These are phyloP conservation scores for Lasioglossum pauxillum DNA, from an alignment of 2,888 invertebrate genomes.

Conservation along the genomic window DNA sequence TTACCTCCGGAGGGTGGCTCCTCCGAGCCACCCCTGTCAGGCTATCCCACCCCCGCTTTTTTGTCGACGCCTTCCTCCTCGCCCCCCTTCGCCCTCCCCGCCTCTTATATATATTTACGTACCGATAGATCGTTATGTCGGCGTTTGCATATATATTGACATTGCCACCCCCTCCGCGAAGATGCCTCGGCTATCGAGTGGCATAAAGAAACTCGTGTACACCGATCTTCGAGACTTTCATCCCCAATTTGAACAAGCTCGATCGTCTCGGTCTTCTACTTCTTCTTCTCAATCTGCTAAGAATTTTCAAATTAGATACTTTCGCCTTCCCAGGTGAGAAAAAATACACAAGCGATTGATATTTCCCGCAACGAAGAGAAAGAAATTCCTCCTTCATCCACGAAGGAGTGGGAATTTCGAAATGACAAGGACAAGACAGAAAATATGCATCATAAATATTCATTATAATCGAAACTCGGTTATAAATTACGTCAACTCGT, in stretches of 20 bases:
- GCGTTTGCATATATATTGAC: slow-evolving; percentile 84
- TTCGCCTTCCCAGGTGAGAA: not conserved
- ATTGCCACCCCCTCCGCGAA: slow-evolving; percentile 75
- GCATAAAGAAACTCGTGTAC: slow-evolving; percentile 47
- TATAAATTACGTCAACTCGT: too few relatives aligned
- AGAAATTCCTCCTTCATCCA: too few relatives aligned
- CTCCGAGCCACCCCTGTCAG: slow-evolving; percentile 22
- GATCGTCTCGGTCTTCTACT: not conserved
- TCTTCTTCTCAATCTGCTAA: not conserved
- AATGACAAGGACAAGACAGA: too few relatives aligned
- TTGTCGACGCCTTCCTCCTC: slow-evolving; percentile 65
- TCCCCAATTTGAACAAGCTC: not conserved
- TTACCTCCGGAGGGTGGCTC: slow-evolving; percentile 26
- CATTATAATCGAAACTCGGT: too few relatives aligned
- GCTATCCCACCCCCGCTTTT: slow-evolving; percentile 47
- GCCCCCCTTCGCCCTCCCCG: slow-evolving; percentile 39
- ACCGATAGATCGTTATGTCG: slow-evolving; percentile 84
- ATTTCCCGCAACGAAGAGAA: not conserved
- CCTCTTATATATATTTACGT: slow-evolving; percentile 81
- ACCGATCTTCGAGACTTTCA: not conserved
- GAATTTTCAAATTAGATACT: not conserved
- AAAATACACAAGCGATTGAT: not conserved
- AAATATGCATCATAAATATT: too few relatives aligned
- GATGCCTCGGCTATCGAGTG: slow-evolving; percentile 64
- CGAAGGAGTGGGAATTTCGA: too few relatives aligned